Evolutionary conservation across 2,888 invertebrate genomes (phyloP).

Genomic region (Stramonita haemastoma): DNA sequence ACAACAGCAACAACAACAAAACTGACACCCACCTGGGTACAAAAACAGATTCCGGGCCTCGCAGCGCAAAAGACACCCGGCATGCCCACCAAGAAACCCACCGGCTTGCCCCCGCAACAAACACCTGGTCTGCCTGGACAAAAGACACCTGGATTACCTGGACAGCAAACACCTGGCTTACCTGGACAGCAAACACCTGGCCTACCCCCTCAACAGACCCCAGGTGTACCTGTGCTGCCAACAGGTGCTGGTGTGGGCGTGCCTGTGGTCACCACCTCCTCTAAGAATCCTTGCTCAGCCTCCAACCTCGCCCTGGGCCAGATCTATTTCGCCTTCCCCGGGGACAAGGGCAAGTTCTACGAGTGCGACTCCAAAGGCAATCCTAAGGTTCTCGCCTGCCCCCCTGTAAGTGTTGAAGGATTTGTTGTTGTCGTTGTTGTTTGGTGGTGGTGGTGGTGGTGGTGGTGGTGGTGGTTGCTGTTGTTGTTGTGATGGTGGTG

Average conservation of each 20-base stretch:
- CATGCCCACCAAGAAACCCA: background rate
- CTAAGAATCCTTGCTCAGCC: background rate
- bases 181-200: background rate
- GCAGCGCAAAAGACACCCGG: too few relatives aligned
- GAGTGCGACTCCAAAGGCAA: conserved; percentile 42
- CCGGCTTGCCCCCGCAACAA: background rate
- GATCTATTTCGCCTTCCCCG: conserved; percentile 23
- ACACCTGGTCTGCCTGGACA: background rate
- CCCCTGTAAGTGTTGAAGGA: background rate
- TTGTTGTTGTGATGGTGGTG: too few relatives aligned
- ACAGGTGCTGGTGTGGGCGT: background rate
- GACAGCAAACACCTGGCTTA: background rate
- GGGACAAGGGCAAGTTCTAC: conserved; percentile 32
- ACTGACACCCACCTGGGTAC: too few relatives aligned
- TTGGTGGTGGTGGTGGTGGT: too few relatives aligned
- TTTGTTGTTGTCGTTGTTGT: background rate
- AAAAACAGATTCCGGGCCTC: too few relatives aligned
- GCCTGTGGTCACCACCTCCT: background rate
- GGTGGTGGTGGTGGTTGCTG: too few relatives aligned
- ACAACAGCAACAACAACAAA: too few relatives aligned
- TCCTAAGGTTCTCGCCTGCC: conserved; percentile 25
- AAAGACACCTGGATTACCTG: background rate
- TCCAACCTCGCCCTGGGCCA: background rate
- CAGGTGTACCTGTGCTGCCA: background rate
- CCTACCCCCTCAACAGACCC: background rate